Evolutionary conservation across 2,888 invertebrate genomes (phyloP), one percentile per base, ranked within the genome.

Genomic region (Eilema griseolum): DNA sequence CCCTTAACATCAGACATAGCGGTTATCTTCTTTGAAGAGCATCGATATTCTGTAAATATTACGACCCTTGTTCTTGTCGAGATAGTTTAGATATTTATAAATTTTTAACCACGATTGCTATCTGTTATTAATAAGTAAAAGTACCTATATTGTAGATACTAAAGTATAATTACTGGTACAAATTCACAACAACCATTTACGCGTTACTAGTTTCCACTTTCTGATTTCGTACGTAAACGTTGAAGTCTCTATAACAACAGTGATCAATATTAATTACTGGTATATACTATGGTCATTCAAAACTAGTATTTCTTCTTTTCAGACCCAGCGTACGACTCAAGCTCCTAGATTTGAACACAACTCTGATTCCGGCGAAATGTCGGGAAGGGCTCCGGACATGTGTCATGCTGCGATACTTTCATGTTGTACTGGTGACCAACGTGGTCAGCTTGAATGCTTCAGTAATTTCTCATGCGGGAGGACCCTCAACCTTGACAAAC

Each of bases 331-430:
- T 10, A 79, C 86, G 65, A 80, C 86, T 33, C 60, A 70, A 63
- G 81, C 83, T 16, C 86, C 87, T 10, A 70, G 28, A 16, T 82
- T 80, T 28, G 67, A 66, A 26, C 61, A 59, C 20, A 71, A 62
- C 20, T 41, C 41, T 46, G n/a, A 72, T 5, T 28, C 62, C 37
- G 20, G 24, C 23, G 52, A 46, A 10, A 28, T 10, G 16, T 33
- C 41, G 1, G 60, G 68, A 8, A 77, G 68, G 11, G 87, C 88
- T 11, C 88, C 88, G 0, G 81, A 79, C 3, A 79, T 80, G 71
- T 94, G 94, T 75, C 89, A 89, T 61, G 89, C 92, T 20, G 90
- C 92, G 0, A 85, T 92, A 59, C 79, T 94, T 0, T 83, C 88
- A 2, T 94, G 94, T 83, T 94, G 94, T 72, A 83, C 77, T 14